Evolutionary conservation across 2,113 vertebrate genomes (phyloP), one percentile per base, ranked within the genome.

Genomic region (Toxostoma redivivum): DNA sequence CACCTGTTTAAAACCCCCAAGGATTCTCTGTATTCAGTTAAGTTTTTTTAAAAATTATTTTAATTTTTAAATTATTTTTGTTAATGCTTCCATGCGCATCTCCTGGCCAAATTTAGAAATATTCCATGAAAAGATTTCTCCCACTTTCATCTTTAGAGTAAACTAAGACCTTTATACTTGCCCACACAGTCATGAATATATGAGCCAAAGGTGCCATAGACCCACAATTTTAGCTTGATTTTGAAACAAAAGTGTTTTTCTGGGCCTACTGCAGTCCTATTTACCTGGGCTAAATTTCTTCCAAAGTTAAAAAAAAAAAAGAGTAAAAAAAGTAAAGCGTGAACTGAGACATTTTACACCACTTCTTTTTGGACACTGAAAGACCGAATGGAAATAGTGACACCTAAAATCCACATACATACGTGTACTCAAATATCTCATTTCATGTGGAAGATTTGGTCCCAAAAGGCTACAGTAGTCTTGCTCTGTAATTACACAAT

Each of bases 401-500:
- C 44, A 58, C 18, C 7, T 71, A 66, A 69, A 73, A 45, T 14
- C 18, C 35, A 54, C 9, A 21, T 35, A 57, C 3, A 27, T 57
- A 11, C 6, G 10, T 5, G 42, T 65, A 31, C 11, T n/a, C 42
- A 54, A 78, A 69, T 25, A 79, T 9, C 24, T 50, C 19, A 37
- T 79, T 83, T 78, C 54, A 33, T 5, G 2, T 42, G 14, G 51
- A 33, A 66, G 53, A 15, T 53, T 77, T 79, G 42, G 45, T 89
- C 66, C 62, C 35, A 50, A 86, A 85, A 56, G 47, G 44, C 17
- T 48, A 33, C 42, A 78, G 60, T 5, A 53, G 57, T 58, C 74
- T 79, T 80, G 27, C 38, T 91, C 51, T 79, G 48, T 64, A 89
- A 88, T 91, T 60, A 83, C 7, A 12, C 25, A 64, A 47, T 93